phyloP scores from a whole-genome alignment of 2,888 invertebrate genomes.

The Drosophila percnosoma region DNA sequence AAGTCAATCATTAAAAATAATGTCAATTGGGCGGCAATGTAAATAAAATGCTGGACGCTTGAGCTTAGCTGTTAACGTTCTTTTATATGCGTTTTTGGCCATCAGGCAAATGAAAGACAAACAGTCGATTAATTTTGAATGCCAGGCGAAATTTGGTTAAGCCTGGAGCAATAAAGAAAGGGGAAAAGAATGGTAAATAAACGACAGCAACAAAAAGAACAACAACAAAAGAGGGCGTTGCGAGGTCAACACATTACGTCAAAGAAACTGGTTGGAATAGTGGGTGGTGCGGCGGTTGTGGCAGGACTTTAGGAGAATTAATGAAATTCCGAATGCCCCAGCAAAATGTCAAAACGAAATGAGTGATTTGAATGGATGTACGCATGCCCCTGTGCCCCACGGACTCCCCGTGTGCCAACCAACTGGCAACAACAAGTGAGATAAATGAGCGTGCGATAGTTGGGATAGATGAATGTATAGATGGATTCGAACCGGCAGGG shows the following conservation, averaged over 20 bases:
- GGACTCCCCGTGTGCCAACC: not conserved
- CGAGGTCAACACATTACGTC: constrained; percentile 44
- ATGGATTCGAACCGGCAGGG: constrained; percentile 32
- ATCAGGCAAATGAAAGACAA: constrained; percentile 44
- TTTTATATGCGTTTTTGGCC: not conserved
- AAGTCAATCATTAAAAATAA: constrained; percentile 38
- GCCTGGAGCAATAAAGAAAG: constrained; percentile 6
- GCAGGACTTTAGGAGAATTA: constrained; percentile 48
- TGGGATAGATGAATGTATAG: constrained; percentile 28
- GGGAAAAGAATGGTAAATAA: constrained; percentile 31
- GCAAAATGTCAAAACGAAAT: constrained; percentile 64
- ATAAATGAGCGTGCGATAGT: constrained; percentile 51
- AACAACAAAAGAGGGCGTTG: constrained; percentile 1
- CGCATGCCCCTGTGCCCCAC: constrained; percentile 13
- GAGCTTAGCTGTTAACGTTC: constrained; percentile 1
- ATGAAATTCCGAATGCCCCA: constrained; percentile 62
- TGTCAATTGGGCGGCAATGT: constrained; percentile 14
- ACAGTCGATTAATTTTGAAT: constrained; percentile 61
- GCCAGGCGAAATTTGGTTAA: constrained; percentile 37
- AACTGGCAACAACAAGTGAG: constrained; percentile 54
- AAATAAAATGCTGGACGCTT: constrained; percentile 26
- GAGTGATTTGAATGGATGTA: constrained; percentile 56
- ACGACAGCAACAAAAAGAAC: constrained; percentile 3
- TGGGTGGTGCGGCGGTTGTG: not conserved
- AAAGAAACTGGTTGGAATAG: not conserved